phyloP scores from a whole-genome alignment of 1,140 invertebrate genomes.

The Aphis craccivora region DNA sequence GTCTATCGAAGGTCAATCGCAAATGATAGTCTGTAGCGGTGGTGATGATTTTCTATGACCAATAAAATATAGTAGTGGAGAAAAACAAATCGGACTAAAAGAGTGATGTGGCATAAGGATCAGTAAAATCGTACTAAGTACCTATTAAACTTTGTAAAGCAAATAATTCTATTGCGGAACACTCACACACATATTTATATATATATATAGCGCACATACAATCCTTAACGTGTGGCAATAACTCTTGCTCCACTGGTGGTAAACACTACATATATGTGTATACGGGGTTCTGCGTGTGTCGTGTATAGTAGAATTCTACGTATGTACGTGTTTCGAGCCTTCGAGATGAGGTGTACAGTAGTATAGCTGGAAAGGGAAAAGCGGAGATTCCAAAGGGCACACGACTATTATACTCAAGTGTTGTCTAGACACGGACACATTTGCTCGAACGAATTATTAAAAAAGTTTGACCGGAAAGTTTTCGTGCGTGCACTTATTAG shows the following conservation, averaged over 20 bases:
- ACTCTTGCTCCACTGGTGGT: not conserved
- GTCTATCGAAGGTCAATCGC: too few relatives aligned
- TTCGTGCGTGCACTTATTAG: not conserved
- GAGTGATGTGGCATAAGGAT: not conserved
- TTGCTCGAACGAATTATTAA: constrained; percentile 48
- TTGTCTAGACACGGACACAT: constrained; percentile 35
- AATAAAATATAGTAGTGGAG: not conserved
- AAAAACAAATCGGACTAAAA: not conserved
- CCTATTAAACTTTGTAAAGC: constrained; percentile 16
- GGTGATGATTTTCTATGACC: not conserved
- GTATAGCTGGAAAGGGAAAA: not conserved
- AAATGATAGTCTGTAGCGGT: too few relatives aligned
- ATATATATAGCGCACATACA: too few relatives aligned
- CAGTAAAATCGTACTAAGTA: constrained; percentile 9
- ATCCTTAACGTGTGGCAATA: not conserved
- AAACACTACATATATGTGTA: not conserved
- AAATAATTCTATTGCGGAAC: not conserved
- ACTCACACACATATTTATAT: too few relatives aligned
- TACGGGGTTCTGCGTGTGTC: not conserved
- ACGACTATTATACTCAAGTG: too few relatives aligned
- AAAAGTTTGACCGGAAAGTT: constrained; percentile 48
- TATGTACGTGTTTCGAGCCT: not conserved
- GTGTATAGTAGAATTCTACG: not conserved
- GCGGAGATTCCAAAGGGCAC: not conserved
- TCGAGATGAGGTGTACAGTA: not conserved